Evolutionary conservation across 2,113 vertebrate genomes (phyloP).

Genomic region (Ursus arctos): DNA sequence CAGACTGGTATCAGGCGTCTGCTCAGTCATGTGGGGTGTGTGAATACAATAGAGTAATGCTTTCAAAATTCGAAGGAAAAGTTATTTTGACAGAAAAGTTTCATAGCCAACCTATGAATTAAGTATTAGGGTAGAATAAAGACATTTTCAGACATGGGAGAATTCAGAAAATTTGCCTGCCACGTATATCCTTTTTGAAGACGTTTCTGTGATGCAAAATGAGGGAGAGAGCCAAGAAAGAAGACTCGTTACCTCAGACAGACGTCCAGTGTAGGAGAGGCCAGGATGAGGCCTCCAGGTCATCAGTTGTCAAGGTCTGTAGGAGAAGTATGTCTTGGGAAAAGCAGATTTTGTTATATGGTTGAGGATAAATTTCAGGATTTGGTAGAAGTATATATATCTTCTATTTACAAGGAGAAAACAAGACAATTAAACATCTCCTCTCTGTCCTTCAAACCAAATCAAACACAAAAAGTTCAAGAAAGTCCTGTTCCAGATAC

Average conservation of each 20-base stretch:
- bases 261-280: neutral
- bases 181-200: neutral
- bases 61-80: conserved; percentile 1
- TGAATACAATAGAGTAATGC: neutral
- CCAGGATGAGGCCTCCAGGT: neutral
- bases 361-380: neutral
- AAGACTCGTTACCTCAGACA: neutral
- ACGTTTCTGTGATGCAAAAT: neutral
- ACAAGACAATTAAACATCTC: neutral
- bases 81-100: conserved; percentile 31
- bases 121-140: neutral
- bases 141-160: neutral
- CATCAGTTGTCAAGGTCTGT: too few relatives aligned
- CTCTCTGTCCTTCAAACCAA: neutral
- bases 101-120: neutral
- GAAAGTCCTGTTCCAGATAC: neutral
- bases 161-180: neutral
- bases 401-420: neutral
- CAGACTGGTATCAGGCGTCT: neutral
- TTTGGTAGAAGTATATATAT: neutral
- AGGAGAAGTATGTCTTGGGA: neutral
- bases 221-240: neutral
- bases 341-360: neutral
- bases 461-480: neutral
- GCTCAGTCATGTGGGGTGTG: neutral